Evolutionary conservation across 2,797 vertebrate genomes (phyloP), one percentile per base, ranked within the genome.

Genomic region (Odontamblyopus rebecca): DNA sequence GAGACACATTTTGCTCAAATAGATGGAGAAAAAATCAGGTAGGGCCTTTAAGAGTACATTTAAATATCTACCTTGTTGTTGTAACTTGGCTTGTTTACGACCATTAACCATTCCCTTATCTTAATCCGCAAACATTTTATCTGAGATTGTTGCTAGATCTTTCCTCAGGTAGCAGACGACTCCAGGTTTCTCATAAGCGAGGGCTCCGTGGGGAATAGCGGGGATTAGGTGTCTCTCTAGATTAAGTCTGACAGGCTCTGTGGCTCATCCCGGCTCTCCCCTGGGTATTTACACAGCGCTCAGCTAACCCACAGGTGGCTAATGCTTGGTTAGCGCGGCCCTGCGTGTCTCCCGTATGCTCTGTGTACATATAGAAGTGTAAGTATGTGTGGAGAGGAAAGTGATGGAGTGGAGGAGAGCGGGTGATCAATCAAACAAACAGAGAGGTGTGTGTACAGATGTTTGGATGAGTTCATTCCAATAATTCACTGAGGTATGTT

Each of bases 291-390:
- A 85, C 86, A 88, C 86, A 88, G 82, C 73, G 72, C 85, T 91
- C 85, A 79, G 80, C 75, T 88, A 74, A 82, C 82, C 89, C 88
- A 90, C 91, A 91, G 89, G 89, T 91, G 91, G 86, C 87, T 88
- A 90, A 91, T 89, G 86, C 86, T 86, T 83, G 30, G 70, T 82
- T 86, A 77, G 84, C 79, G 71, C 77, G 74, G 78, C 70, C 70
- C 78, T 66, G 69, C 73, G 75, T 82, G 68, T 72, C 78, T 67
- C 69, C 50, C 73, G 59, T 81, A 75, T 78, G 74, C 68, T 59
- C 67, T 84, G 79, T 88, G 77, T 83, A 72, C 69, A 71, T 70
- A 62, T 70, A 62, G 56, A n/a, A 68, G 56, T 68, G 63, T 72
- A 15, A 62, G 61, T 38, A 60, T 57, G 62, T 53, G 29, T 26